Evolutionary conservation across 2,888 invertebrate genomes (phyloP), one percentile per base, ranked within the genome.

Genomic region (Agelastica alni): DNA sequence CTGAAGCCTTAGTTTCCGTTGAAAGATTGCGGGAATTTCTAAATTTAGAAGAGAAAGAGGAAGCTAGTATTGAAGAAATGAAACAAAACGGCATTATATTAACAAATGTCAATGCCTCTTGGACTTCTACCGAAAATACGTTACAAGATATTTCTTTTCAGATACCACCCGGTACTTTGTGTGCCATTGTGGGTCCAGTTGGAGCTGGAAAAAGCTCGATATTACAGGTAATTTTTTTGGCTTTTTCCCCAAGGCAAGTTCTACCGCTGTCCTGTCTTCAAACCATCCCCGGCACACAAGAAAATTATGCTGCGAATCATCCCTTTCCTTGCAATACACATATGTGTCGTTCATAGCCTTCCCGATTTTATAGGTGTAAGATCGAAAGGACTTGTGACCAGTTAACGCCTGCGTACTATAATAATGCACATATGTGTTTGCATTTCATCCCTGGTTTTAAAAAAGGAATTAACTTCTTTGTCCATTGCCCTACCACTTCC

Each of bases 141-240:
- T 54, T 62, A 60, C 80, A 53, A 65, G 75, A 62, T 70, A 79
- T 63, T 70, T 79, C 67, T 72, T 77, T 70, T 68, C 78, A 26
- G 70, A 70, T 66, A 77, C 81, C 55, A 72, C 67, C 67, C 76
- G 83, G 83, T 71, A 75, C 34, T 73, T 76, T 66, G 70, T 85
- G 89, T 62, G 92, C 90, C 2, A 81, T 96, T 13, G 88, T 95
- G 55, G 95, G 95, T 6, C 86, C 93, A 0, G 94, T 95, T 9
- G 96, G 95, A 7, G 82, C 91, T 20, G 96, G 95, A 69, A 96
- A 88, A 74, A 79, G 76, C 59, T 81, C 82, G 0, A 58, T 83
- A n/a, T 68, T 84, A 2, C 80, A 83, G 54, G 65, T 66, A 43
- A 43, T n/a, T 7, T 30, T 36, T 16, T 36, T 30, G 2, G 12